Base-by-base conservation (phyloP, 2,797 vertebrate species). In the Sebastes alutus region DNA sequence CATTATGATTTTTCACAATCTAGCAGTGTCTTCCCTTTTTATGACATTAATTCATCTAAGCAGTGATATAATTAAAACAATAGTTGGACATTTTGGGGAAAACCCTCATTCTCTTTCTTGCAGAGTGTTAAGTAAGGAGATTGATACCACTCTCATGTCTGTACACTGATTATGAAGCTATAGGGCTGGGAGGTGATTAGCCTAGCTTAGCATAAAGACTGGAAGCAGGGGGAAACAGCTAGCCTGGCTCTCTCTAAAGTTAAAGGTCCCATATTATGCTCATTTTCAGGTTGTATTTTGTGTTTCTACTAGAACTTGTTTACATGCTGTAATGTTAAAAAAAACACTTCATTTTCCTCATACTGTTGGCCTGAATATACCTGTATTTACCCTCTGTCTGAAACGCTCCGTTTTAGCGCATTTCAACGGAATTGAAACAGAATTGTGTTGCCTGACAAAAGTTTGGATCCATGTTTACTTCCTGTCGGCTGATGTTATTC, bases 1-100 rank as follows among this genome's bases (percentile, higher is more conserved):
- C 73, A 80, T 66, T 16, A 16, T 56, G 54, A 80, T 59, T 23
- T 25, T 56, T 42, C 35, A 20, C 33, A 33, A 30, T 66, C 11
- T n/a, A 7, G n/a, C 30, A 12, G 62, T 5, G 6, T 68, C 18
- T 72, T 76, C 32, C 14, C 3, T 33, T 77, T 69, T 62, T 16
- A 56, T n/a, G 8, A 59, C 35, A 46, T 16, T 32, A 18, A 60
- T 58, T 30, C 12, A 42, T 67, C 32, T 3, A 25, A 30, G 11
- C 12, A 27, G 22, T 18, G 7, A 59, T 30, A 42, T 20, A 54
- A 42, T 59, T 6, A 49, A 60, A 32, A 25, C 6, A 33, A 20
- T 5, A 42, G 12, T 42, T 23, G 2, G 5, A 30, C 7, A 30
- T 71, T 20, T 68, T 14, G 7, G 30, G 30, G 35, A 35, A 42